Conservation (phyloP, 2,113 vertebrate genomes). For the Tetraodon nigroviridis region DNA sequence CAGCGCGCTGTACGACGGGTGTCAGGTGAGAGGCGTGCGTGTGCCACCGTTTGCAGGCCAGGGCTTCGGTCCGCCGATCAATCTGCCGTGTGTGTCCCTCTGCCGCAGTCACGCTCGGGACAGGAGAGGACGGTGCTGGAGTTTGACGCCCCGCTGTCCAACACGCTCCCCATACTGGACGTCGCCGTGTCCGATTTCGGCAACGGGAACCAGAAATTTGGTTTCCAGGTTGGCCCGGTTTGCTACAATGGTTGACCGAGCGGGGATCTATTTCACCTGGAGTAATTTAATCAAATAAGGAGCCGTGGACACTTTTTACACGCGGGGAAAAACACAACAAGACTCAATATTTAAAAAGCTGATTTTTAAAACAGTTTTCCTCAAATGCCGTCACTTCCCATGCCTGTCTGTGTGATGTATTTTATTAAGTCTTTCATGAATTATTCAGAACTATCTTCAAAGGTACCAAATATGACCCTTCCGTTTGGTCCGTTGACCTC, state of each 20-base stretch:
- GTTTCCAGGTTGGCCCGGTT: constrained; percentile 91
- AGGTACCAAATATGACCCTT: too few relatives aligned
- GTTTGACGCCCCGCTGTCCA: constrained; percentile 85
- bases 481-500: too few relatives aligned
- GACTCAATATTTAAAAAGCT: constrained; percentile 62
- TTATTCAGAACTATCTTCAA: background rate
- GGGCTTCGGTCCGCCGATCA: background rate
- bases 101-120: constrained; percentile 83
- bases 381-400: background rate
- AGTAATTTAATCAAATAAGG: constrained; percentile 48
- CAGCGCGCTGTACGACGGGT: constrained; percentile 84
- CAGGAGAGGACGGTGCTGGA: constrained; percentile 89
- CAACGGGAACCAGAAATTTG: constrained; percentile 93
- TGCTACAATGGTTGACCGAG: constrained; percentile 87
- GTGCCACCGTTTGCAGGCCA: background rate
- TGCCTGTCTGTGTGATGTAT: too few relatives aligned
- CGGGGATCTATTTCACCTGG: background rate
- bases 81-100: constrained; percentile 8
- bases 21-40: constrained; percentile 73
- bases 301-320: constrained; percentile 63
- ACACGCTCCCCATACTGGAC: constrained; percentile 86
- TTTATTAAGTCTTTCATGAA: too few relatives aligned
- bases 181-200: constrained; percentile 95
- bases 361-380: constrained; percentile 44
- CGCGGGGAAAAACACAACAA: constrained; percentile 51